Percentiles rank a stretch among this genome's conserved stretches.
These are phyloP conservation scores for Colaptes auratus DNA, from an alignment of 2,113 vertebrate species.

Conservation along the genomic window DNA sequence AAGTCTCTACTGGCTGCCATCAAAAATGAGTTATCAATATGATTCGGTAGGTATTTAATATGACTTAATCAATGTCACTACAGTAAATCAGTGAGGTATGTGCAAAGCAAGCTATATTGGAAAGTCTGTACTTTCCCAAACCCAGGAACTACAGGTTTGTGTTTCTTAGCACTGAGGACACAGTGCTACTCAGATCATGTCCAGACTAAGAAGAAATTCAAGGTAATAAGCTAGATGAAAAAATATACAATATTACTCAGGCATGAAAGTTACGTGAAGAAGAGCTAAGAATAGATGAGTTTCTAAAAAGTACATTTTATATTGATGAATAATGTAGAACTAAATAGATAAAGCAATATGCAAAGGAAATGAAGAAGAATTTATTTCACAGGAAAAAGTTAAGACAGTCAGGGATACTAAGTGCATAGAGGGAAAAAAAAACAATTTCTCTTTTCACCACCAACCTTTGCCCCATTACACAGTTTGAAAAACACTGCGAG, in stretches of 20 bases:
- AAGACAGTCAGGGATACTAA: neutral
- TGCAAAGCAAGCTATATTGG: neutral
- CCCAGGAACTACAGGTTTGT: neutral
- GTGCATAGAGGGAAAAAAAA: neutral
- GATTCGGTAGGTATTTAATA: neutral
- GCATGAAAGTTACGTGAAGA: neutral
- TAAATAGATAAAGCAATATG: neutral
- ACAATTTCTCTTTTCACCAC: neutral
- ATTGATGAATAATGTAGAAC: neutral
- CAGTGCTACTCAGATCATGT: neutral
- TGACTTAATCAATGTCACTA: neutral
- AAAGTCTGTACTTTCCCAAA: neutral
- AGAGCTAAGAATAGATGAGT: neutral
- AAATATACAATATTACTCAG: neutral
- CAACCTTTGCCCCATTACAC: accelerated
- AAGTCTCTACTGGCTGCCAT: neutral
- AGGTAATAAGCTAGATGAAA: neutral
- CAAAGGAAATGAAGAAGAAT: neutral
- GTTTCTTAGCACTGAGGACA: neutral
- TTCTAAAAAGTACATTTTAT: neutral
- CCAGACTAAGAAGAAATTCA: neutral
- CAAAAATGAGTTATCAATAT: neutral
- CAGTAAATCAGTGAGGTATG: neutral
- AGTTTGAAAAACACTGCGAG: neutral
- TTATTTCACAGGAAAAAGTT: neutral